Evolutionary conservation across 2,797 vertebrate genomes (phyloP), one percentile per base, ranked within the genome.

Genomic region (Enteromius treurensis): DNA sequence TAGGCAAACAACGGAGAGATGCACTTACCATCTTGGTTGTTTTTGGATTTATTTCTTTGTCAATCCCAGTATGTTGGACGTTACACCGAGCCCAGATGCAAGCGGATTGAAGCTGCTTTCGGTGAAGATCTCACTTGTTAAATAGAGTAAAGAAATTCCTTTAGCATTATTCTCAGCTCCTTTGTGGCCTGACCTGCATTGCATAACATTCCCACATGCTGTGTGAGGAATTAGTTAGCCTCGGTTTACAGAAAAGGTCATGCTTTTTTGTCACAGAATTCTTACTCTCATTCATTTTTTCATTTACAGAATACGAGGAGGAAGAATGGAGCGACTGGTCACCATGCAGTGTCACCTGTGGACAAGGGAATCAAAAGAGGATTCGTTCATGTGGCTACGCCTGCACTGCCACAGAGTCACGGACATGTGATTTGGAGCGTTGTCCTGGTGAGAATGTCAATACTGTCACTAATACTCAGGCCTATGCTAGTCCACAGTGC

Each of bases 271-370:
- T 85, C 68, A 88, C 86, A 86, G 84, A 83, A 82, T 45, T 81
- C 79, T 71, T 32, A 60, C 42, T 58, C 80, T 80, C 53, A 70
- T 80, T 78, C 26, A 42, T 71, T 17, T 32, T 29, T 67, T 79
- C 19, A 26, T 68, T 69, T 64, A 45, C 85, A 96, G 95, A 96
- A 83, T 93, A 92, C 70, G 94, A 94, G 86, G 92, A 92, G 76
- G 94, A 95, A 71, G 95, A 95, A 23, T 96, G 95, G 95, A 95
- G 95, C 55, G 84, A 88, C 0, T 96, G 95, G 96, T 95, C 95
- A 62, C 93, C 95, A 4, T 96, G 95, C 89, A 94, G 91, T 32
- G 90, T 90, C 75, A 95, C 93, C 29, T 95, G 95, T 70, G 91
- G 95, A 79, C 90, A 86, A 0, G 91, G 95, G 76, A 93, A 86